Evolutionary conservation across 2,113 vertebrate genomes (phyloP), one percentile per base, ranked within the genome.

Genomic region (Indicator maculatus): DNA sequence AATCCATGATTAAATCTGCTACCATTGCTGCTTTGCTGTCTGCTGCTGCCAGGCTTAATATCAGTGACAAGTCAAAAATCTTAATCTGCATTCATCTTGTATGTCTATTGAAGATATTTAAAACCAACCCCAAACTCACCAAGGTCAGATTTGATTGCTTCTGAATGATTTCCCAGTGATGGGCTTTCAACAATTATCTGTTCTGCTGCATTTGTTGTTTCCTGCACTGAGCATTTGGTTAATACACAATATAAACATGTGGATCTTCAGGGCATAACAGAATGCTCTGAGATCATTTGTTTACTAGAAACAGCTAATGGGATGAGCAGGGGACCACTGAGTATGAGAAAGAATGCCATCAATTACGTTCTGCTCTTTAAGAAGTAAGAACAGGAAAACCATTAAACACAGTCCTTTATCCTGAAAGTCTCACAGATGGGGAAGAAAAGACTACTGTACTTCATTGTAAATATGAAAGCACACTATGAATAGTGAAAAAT

Each of bases 191-290:
- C 10, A 88, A 18, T 61, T 55, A 76, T 44, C 72, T 73, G 20
- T 90, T 86, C 72, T 73, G 50, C 39, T 86, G 55, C 30, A 50
- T 53, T 80, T 80, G 33, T 41, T 66, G 44, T 63, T 79, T 83
- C 64, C 83, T 82, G 71, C 20, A 65, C 47, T 65, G 72, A 86
- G 83, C 61, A 77, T 86, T 93, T 92, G 75, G 56, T 36, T 88
- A 44, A 88, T 83, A 61, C 20, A 36, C 52, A 16, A 80, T 33
- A 76, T 9, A 85, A 74, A 82, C 12, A 27, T 16, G 23, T 16
- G 20, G 36, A 83, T 80, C 67, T 92, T 94, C 27, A 19, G 67
- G 93, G 36, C 80, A 77, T 66, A 93, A 88, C 59, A 95, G 88
- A 90, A 86, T 83, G 60, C 64, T 83, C 80, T n/a, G 36, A 92